Percentiles rank a stretch among this genome's conserved stretches.
phyloP scores from a whole-genome alignment of 2,113 vertebrate genomes.

The Scytalopus superciliaris region DNA sequence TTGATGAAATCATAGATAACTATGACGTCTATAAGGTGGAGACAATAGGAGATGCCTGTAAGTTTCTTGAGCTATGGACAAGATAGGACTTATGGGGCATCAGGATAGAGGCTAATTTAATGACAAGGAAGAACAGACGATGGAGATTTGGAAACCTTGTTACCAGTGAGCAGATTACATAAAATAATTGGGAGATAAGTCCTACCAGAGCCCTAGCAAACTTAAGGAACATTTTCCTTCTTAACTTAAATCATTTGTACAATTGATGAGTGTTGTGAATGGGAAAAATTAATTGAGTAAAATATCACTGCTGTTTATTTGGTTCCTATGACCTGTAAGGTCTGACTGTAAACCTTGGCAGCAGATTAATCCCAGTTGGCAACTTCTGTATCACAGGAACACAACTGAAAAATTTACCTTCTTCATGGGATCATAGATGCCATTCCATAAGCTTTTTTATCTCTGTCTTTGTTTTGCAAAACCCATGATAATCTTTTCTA shows the following conservation, averaged over 20 bases:
- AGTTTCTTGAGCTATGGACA: constrained; percentile 18
- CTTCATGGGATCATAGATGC: not conserved
- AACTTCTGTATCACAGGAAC: not conserved
- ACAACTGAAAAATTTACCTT: not conserved
- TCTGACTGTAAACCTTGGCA: not conserved
- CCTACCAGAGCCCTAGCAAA: not conserved
- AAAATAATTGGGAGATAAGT: not conserved
- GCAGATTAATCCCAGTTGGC: not conserved
- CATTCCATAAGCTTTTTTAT: not conserved
- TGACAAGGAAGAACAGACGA: not conserved
- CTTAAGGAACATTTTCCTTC: not conserved
- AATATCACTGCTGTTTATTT: not conserved
- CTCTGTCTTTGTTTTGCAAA: not conserved
- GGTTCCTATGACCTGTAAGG: not conserved
- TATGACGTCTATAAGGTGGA: constrained; percentile 88
- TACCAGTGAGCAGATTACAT: not conserved
- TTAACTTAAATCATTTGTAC: not conserved
- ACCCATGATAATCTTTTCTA: not conserved
- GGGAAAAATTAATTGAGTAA: not conserved
- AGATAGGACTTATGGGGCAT: not conserved
- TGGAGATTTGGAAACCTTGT: not conserved
- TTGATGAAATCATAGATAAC: constrained; percentile 86
- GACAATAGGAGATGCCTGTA: constrained; percentile 83
- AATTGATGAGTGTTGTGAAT: not conserved
- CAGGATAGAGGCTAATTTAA: not conserved